Base-by-base conservation (phyloP, 2,888 invertebrate genomes). In the Nomada hirtipes region DNA sequence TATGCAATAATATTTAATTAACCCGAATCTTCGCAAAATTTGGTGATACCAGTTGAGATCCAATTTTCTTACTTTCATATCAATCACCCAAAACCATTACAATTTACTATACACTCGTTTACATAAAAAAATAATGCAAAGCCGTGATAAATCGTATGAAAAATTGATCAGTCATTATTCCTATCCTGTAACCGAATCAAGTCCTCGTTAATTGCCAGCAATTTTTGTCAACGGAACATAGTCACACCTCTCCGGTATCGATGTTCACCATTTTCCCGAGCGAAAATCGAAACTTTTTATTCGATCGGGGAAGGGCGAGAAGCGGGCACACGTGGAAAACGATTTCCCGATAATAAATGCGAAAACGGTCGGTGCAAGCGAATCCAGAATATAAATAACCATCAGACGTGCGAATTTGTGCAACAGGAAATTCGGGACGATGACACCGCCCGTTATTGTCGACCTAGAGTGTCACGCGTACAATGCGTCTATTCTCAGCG, bases 401-500 rank as follows among this genome's bases (percentile, higher is more conserved):
- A 76, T 76, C 53, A 63, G 29, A 20, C 60, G 29, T 57, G 57
- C 29, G 78, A 73, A 74, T 67, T 74, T 71, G 60, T 29, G 59
- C 61, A 67, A 74, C 65, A 55, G 60, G 53, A 74, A 82, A 79
- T 73, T 78, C 55, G 73, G 73, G 47, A 59, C 44, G 72, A 50
- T 44, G 76, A 80, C 71, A 36, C 26, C n/a, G 68, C 63, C 76
- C 67, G 72, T 80, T 77, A 76, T 67, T 72, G 70, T 71, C 63
- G 68, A 50, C 13, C 26, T 18, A 42, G 57, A 59, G 61, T 59
- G 59, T 7, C 77, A 44, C 52, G 68, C 70, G 26, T 23, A 70
- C 60, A 61, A 68, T 52, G 50, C 61, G 65, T 55, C 42, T 44
- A 76, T 52, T 57, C 60, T 64, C 29, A 50, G 13, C 20, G 18